Conservation (phyloP, 2,888 invertebrate genomes). For the Drosophila kuntzei region DNA sequence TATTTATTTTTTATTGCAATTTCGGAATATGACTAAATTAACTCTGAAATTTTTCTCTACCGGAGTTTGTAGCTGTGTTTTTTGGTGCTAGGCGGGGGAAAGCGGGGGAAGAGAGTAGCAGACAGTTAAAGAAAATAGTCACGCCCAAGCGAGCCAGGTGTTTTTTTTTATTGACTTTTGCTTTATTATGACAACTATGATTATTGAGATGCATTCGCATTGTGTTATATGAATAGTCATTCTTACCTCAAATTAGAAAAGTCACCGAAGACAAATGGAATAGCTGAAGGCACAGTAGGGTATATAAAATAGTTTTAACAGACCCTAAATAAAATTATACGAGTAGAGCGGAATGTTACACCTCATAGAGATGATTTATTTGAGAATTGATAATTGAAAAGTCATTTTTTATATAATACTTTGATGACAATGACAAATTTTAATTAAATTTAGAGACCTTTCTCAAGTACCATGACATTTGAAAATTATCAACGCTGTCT, state of each 20-base stretch:
- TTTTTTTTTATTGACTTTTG: conserved; percentile 5
- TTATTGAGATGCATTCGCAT: neutral
- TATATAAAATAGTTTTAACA: neutral
- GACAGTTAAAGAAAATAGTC: neutral
- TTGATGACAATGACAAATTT: conserved; percentile 5
- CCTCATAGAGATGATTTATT: neutral
- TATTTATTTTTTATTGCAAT: neutral
- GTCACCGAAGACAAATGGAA: neutral
- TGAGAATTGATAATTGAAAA: conserved; percentile 1
- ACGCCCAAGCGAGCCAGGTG: conserved; percentile 1
- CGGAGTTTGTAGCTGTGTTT: neutral
- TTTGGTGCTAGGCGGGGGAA: neutral
- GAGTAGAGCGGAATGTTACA: neutral
- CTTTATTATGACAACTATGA: neutral
- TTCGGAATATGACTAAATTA: neutral
- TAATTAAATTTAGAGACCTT: conserved; percentile 9
- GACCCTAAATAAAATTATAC: neutral
- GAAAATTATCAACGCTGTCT: conserved; percentile 17
- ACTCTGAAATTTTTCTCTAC: neutral
- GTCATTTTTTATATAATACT: neutral
- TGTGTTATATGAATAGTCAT: neutral
- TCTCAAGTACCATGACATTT: conserved; percentile 35
- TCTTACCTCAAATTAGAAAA: neutral
- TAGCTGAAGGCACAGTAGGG: neutral
- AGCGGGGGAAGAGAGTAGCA: neutral